phyloP scores from a whole-genome alignment of 1,140 invertebrate genomes.

The Rhynchophorus ferrugineus region DNA sequence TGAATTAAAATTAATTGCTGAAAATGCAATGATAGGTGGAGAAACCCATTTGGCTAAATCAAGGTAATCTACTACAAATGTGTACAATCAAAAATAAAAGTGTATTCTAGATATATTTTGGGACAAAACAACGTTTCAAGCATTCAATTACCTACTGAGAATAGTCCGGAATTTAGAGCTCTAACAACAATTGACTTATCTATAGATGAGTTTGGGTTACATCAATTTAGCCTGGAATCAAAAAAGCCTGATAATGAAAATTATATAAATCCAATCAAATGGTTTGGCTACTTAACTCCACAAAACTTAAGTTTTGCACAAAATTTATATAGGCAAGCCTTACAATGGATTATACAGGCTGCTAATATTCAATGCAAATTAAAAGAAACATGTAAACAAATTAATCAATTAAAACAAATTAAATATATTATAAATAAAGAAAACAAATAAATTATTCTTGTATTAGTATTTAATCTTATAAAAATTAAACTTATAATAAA shows the following conservation, averaged over 20 bases:
- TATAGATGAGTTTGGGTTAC: conserved; percentile 39
- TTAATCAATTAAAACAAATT: conserved; percentile 39
- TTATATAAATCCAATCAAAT: conserved; percentile 55
- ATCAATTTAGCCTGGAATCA: conserved; percentile 33
- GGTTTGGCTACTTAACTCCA: conserved; percentile 69
- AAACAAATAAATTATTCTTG: too few species aligned
- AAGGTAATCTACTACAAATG: conserved; percentile 16
- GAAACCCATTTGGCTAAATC: conserved; percentile 62
- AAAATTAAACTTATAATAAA: not conserved
- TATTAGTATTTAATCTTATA: too few species aligned
- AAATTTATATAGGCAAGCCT: conserved; percentile 54
- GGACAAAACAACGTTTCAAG: conserved; percentile 59
- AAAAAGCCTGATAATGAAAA: conserved; percentile 39
- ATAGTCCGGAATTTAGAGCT: conserved; percentile 50
- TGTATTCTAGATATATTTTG: conserved; percentile 51
- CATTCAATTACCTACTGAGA: conserved; percentile 56
- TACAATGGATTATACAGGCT: conserved; percentile 54
- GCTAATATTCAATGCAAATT: conserved; percentile 57
- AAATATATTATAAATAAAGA: conserved; percentile 25
- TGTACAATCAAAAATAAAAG: not conserved
- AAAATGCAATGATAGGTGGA: conserved; percentile 54
- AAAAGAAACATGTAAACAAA: conserved; percentile 40
- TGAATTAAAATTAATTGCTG: conserved; percentile 52
- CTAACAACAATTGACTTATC: conserved; percentile 41
- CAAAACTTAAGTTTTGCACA: conserved; percentile 61